Evolutionary conservation across 2,113 vertebrate genomes (phyloP).

Genomic region (Epinephelus fuscoguttatus): DNA sequence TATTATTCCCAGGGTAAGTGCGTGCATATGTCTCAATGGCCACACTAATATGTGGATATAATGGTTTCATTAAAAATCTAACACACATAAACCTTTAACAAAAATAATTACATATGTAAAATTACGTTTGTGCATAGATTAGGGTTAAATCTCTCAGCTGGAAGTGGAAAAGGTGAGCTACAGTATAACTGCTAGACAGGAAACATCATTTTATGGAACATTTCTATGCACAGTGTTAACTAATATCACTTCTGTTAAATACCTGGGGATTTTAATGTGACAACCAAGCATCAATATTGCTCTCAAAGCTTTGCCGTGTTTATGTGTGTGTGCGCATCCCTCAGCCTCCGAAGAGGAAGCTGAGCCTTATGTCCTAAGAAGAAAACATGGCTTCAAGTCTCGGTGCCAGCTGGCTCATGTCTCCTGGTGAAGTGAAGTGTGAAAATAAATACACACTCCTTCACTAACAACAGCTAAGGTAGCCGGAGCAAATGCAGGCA

Average conservation of each 20-base stretch:
- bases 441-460: conserved; percentile 75
- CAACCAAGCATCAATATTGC: conserved; percentile 48
- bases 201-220: conserved; percentile 24
- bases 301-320: conserved; percentile 55
- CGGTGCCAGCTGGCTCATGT: conserved; percentile 82
- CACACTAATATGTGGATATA: background rate
- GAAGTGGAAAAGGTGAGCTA: conserved; percentile 14
- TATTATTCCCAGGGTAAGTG: conserved; percentile 1
- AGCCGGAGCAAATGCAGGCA: conserved; percentile 42
- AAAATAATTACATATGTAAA: conserved; percentile 25
- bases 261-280: conserved; percentile 58
- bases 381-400: conserved; percentile 76
- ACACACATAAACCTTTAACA: conserved; percentile 1
- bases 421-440: conserved; percentile 81
- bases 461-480: conserved; percentile 47
- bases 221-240: conserved; percentile 33
- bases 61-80: conserved; percentile 3
- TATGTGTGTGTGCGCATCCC: conserved; percentile 23
- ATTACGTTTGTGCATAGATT: conserved; percentile 17
- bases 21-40: conserved; percentile 11
- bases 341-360: conserved; percentile 63
- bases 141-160: conserved; percentile 23
- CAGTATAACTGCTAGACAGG: conserved; percentile 8
- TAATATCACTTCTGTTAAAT: conserved; percentile 43
- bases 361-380: conserved; percentile 66